Conservation (phyloP, 1,140 invertebrate genomes). For the Carposina sasakii region DNA sequence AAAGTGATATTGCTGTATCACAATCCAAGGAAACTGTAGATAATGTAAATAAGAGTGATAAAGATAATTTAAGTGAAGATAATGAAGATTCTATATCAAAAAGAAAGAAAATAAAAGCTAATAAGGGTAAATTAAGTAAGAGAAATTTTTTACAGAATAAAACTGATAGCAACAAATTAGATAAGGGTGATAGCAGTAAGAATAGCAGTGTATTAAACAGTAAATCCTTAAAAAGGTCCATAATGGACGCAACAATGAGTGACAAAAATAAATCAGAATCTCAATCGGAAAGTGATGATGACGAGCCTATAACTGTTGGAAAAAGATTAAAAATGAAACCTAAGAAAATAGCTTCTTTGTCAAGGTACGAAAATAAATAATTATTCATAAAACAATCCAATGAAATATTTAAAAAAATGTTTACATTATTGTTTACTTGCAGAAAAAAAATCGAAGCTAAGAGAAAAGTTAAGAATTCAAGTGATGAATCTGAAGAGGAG, state of each 20-base stretch:
- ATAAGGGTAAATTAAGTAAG: constrained; percentile 55
- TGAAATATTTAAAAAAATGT: background rate
- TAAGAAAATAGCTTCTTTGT: constrained; percentile 56
- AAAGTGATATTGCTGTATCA: constrained; percentile 40
- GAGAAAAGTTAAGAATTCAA: constrained; percentile 71
- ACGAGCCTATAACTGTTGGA: constrained; percentile 48
- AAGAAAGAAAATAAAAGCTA: constrained; percentile 63
- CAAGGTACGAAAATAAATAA: constrained; percentile 37
- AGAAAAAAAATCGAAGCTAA: constrained; percentile 71
- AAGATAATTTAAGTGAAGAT: constrained; percentile 25
- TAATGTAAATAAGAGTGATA: constrained; percentile 25
- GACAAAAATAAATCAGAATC: constrained; percentile 67
- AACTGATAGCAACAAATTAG: constrained; percentile 25
- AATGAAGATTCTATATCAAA: constrained; percentile 40
- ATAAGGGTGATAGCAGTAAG: constrained; percentile 31
- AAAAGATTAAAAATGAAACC: constrained; percentile 68
- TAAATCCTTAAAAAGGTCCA: constrained; percentile 58
- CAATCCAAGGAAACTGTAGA: constrained; percentile 52
- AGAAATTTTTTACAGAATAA: constrained; percentile 39
- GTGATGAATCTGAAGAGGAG: constrained; percentile 73
- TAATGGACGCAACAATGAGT: constrained; percentile 48
- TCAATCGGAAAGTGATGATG: constrained; percentile 64
- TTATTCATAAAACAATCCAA: background rate
- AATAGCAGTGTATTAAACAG: too few species aligned
- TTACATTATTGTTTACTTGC: constrained; percentile 24